Evolutionary conservation across 2,888 invertebrate genomes (phyloP), one percentile per base, ranked within the genome.

Genomic region (Eupithecia inturbata): DNA sequence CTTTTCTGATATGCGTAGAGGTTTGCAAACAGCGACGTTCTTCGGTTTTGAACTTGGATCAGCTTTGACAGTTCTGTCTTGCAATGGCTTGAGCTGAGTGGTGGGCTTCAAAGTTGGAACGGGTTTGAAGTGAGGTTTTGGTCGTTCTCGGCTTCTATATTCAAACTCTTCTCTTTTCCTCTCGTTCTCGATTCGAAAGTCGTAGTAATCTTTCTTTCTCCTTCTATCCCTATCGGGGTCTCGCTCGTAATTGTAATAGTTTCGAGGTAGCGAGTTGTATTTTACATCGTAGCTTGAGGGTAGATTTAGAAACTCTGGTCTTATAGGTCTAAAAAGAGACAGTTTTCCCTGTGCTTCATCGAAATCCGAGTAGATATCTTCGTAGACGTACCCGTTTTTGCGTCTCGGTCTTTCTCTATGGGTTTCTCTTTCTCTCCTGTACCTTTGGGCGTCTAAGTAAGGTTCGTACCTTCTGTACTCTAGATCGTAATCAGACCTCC

Each of bases 361-460:
- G 79, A 93, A 94, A 79, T 94, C 94, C 33, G 94, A 94, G 77
- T 95, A 95, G 57, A 95, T 93, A 78, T 95, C 95, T 87, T 95
- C 95, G 80, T 91, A 94, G 19, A 95, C 94, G 79, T 91, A 94
- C 1, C 94, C 94, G 74, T 94, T 94, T 80, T 90, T 93, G 60
- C 94, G 84, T 82, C 88, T 85, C 10, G 92, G 91, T 78, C 88
- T 83, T 36, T 86, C 86, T 67, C 83, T 75, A 72, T 82, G 80
- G 62, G 81, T 82, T 53, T 91, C 92, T 74, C 87, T 86, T 68
- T 84, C 70, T 39, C 3, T 81, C 80, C 84, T 81, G 75, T 87
- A 85, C 75, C 88, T 82, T 75, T 84, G 76, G 39, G 76, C 75
- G 9, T 85, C 82, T 67, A 84, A 75, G 74, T 86, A 82, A 22